A percentile compares a stretch with the other conserved stretches of the same genome.
Evolutionary conservation across 2,797 vertebrate species (phyloP).

Genomic region (Enteromius trimaculatus): DNA sequence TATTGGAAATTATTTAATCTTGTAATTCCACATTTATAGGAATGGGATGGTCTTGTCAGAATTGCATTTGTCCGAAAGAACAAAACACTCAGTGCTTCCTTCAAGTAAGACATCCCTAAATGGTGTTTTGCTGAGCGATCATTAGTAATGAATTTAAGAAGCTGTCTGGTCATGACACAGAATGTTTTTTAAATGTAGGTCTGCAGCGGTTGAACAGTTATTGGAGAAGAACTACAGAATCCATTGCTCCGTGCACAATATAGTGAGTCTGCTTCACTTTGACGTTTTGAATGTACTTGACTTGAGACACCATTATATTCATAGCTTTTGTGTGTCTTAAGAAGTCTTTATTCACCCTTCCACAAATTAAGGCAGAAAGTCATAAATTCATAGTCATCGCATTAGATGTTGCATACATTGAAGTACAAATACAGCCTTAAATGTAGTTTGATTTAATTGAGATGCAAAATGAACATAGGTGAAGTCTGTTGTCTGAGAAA

Average conservation of each 20-base stretch:
- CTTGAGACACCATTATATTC: neutral
- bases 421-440: neutral
- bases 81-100: constrained; percentile 92
- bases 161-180: neutral
- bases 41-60: constrained; percentile 97
- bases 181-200: constrained; percentile 72
- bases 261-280: constrained; percentile 75
- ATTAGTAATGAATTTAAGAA: constrained; percentile 4
- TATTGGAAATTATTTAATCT: neutral
- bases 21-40: constrained; percentile 72
- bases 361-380: neutral
- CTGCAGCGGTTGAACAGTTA: constrained; percentile 89
- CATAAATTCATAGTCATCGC: neutral
- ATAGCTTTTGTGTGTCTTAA: neutral
- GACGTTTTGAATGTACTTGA: neutral
- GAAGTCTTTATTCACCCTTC: neutral
- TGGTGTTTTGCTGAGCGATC: neutral
- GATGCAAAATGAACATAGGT: neutral
- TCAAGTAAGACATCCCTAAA: constrained; percentile 86
- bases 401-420: neutral
- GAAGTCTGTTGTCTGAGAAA: neutral
- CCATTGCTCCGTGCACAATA: constrained; percentile 92
- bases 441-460: neutral
- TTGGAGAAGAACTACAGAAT: constrained; percentile 97
- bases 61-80: constrained; percentile 98